These are phyloP conservation scores for Stegodyphus mimosarum DNA, from an alignment of 1,140 invertebrate genomes.

Conservation along the genomic window DNA sequence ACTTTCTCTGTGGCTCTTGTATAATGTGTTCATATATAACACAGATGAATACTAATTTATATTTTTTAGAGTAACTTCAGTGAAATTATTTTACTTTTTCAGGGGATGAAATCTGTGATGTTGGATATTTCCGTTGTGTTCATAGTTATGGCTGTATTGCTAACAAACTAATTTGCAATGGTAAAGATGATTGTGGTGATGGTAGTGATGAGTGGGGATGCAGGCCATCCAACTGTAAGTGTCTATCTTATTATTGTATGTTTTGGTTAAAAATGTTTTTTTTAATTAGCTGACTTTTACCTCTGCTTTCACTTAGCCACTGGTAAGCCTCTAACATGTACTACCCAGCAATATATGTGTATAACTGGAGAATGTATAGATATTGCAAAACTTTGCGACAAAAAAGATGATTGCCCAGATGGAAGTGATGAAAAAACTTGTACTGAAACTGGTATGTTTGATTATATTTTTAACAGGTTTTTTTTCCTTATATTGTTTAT, in stretches of 20 bases:
- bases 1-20: too few relatives aligned
- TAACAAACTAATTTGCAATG: constrained; percentile 79
- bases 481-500: not conserved
- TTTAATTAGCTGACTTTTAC: not conserved
- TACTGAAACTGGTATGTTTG: constrained; percentile 65
- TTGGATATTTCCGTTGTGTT: constrained; percentile 78
- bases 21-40: too few relatives aligned
- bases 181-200: constrained; percentile 92
- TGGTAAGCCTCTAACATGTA: constrained; percentile 68
- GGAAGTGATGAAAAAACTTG: constrained; percentile 79
- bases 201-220: constrained; percentile 65
- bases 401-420: constrained; percentile 77
- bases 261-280: not conserved
- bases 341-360: constrained; percentile 74
- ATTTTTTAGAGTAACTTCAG: too few relatives aligned
- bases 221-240: constrained; percentile 73
- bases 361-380: constrained; percentile 74
- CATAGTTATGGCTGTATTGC: constrained; percentile 79
- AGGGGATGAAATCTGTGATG: constrained; percentile 69
- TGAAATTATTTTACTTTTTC: constrained; percentile 8
- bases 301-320: constrained; percentile 6
- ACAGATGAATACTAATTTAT: too few relatives aligned
- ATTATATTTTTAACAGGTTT: not conserved
- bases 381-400: constrained; percentile 75
- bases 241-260: not conserved